phyloP scores from a whole-genome alignment of 1,140 invertebrate species.

The Orchesella cincta region DNA sequence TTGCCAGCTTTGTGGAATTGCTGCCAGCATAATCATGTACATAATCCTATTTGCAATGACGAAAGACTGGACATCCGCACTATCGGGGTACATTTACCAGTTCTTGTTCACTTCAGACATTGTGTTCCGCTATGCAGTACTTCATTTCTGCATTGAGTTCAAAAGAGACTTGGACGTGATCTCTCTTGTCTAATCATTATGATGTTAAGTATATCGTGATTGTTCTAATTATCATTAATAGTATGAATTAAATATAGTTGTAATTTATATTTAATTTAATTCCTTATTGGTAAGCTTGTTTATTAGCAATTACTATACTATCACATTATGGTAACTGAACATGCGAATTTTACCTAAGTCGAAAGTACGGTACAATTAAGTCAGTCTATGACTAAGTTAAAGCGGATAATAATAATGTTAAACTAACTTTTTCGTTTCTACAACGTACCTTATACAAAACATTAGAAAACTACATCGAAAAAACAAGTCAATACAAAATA shows the following conservation, averaged over 20 bases:
- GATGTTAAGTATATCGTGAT: background rate
- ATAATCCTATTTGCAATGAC: slow-evolving; percentile 4
- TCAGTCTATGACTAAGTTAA: background rate
- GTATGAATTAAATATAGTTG: too few species aligned
- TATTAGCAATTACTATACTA: too few species aligned
- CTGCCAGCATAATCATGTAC: slow-evolving; percentile 7
- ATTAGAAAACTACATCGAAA: slow-evolving; percentile 27
- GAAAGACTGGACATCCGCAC: background rate
- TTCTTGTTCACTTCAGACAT: slow-evolving; percentile 31
- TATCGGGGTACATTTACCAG: slow-evolving; percentile 24
- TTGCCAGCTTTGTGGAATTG: background rate
- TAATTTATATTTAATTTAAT: too few species aligned
- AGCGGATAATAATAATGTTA: background rate
- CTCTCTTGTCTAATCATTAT: background rate
- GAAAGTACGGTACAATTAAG: too few species aligned
- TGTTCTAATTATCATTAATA: too few species aligned
- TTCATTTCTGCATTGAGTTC: slow-evolving; percentile 29
- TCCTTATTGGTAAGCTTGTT: too few species aligned
- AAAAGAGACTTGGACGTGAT: background rate
- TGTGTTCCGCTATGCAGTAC: slow-evolving; percentile 18
- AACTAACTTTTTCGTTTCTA: slow-evolving; percentile 23
- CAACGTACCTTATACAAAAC: slow-evolving; percentile 25
- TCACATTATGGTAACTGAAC: too few species aligned
- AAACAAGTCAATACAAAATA: slow-evolving; percentile 21
- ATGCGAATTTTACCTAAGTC: too few species aligned